Conservation (phyloP, 2,888 invertebrate genomes). For the Cryptus armator region DNA sequence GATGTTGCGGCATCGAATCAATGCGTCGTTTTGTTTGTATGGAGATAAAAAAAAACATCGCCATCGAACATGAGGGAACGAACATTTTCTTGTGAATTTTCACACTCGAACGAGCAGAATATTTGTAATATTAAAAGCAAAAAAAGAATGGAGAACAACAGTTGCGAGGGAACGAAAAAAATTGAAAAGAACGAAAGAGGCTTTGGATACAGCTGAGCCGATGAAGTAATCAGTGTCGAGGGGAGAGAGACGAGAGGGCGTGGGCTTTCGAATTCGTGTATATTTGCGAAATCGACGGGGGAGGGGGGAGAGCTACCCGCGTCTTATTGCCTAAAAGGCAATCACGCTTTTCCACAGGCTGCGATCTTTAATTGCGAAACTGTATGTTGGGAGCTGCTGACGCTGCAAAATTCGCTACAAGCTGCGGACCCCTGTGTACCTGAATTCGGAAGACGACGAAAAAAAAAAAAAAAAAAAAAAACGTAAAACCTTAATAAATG, state of each 20-base stretch:
- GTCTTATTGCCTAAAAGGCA: constrained; percentile 32
- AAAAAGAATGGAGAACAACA: background rate
- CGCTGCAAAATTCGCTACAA: background rate
- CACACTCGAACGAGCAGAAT: background rate
- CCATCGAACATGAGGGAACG: too few relatives aligned
- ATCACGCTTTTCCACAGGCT: background rate
- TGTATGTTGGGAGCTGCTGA: background rate
- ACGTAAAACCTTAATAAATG: too few relatives aligned
- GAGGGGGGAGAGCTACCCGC: background rate
- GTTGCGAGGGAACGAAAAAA: background rate
- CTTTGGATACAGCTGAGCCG: background rate
- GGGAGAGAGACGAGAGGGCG: constrained; percentile 7
- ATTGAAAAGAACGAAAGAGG: background rate
- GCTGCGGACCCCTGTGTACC: background rate
- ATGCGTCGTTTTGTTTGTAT: too few relatives aligned
- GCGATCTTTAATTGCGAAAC: constrained; percentile 10
- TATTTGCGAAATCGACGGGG: constrained; percentile 40
- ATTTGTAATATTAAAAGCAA: background rate
- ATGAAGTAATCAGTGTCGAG: constrained; percentile 34
- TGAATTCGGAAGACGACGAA: background rate
- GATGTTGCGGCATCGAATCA: too few relatives aligned
- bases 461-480: background rate
- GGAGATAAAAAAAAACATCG: too few relatives aligned
- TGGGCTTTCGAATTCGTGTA: constrained; percentile 38
- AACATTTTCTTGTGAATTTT: too few relatives aligned